phyloP scores from a whole-genome alignment of 1,140 invertebrate species.

The Tetramorium simillimum region DNA sequence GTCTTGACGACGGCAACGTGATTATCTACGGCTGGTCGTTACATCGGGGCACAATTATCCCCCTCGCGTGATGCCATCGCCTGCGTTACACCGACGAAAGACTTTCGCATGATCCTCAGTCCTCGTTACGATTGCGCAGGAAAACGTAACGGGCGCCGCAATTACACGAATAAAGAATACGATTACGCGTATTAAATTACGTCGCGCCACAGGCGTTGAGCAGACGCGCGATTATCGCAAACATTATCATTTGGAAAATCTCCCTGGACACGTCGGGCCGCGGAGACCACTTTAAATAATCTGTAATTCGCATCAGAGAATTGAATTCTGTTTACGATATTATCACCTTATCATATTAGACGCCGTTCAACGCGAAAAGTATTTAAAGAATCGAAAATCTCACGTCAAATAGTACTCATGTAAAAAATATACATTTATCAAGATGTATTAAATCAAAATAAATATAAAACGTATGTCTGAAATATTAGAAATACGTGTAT shows the following conservation, averaged over 20 bases:
- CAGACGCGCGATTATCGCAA: neutral
- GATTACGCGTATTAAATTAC: conserved; percentile 31
- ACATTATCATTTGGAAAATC: neutral
- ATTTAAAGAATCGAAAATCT: neutral
- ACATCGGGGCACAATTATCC: conserved; percentile 28
- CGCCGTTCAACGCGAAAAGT: neutral
- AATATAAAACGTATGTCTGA: neutral
- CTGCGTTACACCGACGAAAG: conserved; percentile 2
- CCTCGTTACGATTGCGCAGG: neutral
- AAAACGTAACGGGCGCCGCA: neutral
- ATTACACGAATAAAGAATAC: conserved; percentile 16
- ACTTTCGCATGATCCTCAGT: conserved; percentile 17
- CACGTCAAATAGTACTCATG: neutral
- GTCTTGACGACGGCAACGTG: conserved; percentile 14
- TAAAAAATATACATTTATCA: neutral
- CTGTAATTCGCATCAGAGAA: neutral
- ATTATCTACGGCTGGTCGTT: conserved; percentile 47
- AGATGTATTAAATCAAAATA: neutral
- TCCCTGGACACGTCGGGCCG: neutral
- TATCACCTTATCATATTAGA: no score
- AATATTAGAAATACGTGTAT: neutral
- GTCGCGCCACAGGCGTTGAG: neutral
- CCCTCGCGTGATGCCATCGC: conserved; percentile 21
- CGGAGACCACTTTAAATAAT: neutral
- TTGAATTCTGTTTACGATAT: neutral